phyloP scores from a whole-genome alignment of 2,888 invertebrate genomes.

The Leistus spinibarbis region DNA sequence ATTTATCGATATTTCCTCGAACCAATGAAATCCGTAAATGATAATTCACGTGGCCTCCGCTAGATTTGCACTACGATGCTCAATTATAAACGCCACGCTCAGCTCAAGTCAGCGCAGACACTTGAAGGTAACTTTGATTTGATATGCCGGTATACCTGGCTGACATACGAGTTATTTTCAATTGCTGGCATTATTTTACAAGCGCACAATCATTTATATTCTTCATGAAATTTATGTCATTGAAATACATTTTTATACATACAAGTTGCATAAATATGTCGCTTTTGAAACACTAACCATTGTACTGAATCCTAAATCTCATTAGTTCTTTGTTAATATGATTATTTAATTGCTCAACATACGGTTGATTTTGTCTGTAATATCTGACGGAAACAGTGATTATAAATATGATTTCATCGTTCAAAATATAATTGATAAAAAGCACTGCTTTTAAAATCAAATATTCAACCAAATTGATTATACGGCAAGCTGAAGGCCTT shows the following conservation, averaged over 20 bases:
- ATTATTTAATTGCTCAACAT: no score
- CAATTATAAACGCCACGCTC: not conserved
- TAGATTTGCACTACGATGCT: not conserved
- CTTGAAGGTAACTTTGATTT: slow-evolving; percentile 21
- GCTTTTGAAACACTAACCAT: no score
- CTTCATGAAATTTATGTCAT: not conserved
- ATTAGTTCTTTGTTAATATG: no score
- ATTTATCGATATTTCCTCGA: slow-evolving; percentile 33
- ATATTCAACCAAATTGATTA: no score
- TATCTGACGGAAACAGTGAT: no score
- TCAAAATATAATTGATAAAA: no score
- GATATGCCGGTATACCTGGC: slow-evolving; percentile 17
- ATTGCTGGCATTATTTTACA: slow-evolving; percentile 1
- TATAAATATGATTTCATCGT: no score
- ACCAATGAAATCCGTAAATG: slow-evolving; percentile 31
- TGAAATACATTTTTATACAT: not conserved
- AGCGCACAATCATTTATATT: not conserved
- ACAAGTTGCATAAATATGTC: not conserved
- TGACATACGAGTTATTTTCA: slow-evolving; percentile 17
- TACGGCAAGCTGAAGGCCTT: no score
- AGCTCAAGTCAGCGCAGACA: not conserved
- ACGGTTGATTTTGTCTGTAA: no score
- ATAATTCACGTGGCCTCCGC: slow-evolving; percentile 12
- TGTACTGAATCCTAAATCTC: no score
- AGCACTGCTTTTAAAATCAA: no score